Base-by-base conservation (phyloP, 2,797 vertebrate species). In the Myoxocephalus aenaeus region DNA sequence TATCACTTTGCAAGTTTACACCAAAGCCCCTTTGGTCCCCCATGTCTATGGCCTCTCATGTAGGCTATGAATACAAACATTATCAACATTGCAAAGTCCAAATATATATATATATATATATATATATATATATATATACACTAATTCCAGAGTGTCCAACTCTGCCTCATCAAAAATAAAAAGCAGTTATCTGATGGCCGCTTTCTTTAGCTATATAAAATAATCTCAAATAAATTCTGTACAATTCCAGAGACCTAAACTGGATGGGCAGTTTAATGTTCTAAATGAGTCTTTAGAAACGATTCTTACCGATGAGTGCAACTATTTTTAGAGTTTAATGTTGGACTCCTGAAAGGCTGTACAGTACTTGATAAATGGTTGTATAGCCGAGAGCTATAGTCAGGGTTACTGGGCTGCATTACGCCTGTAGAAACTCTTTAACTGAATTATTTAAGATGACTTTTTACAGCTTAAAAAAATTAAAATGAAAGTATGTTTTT, bases 331-430 rank as follows among this genome's bases (percentile, higher is more conserved):
- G 89, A 89, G 89, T 90, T 92, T 92, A 93, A 91, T 93, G 86
- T 86, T 87, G 74, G 80, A 86, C 67, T 90, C 75, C 65, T 87
- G 78, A 88, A 91, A 89, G 88, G 82, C 83, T 59, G 54, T 75
- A 76, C 73, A 77, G 86, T 94, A 93, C 94, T 93, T 94, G 90
- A 94, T 94, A 88, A 93, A 94, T 93, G 88, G 88, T 61, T 90
- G 70, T 86, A 85, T 82, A 81, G 89, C 90, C 75, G 59, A 71
- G 69, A 90, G 90, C 93, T 89, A 81, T 91, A 92, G 92, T 93
- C 88, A 81, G 87, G 90, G 89, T 90, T 90, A 93, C 90, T 92
- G 89, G 75, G 86, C 91, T 93, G 89, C 72, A 90, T 90, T 92
- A 87, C 20, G 90, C 87, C 88, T 80, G 82, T 61, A 92, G 87